These are phyloP conservation scores for Trichogramma evanescens DNA, from an alignment of 2,888 invertebrate genomes.

Conservation along the genomic window DNA sequence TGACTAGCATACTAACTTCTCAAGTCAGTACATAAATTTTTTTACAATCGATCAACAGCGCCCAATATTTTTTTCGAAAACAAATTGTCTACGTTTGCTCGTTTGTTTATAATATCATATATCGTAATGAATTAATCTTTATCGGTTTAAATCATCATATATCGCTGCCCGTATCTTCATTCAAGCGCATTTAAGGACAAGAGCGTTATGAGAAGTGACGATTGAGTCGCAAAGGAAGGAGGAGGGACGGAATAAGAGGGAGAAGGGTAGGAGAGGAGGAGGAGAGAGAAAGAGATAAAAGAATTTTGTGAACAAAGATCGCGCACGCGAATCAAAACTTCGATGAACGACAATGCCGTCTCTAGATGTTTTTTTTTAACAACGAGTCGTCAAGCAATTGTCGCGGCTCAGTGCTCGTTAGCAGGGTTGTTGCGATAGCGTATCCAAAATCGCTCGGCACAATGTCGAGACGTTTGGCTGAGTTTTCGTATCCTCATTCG, in stretches of 20 bases:
- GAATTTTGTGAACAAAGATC: conserved; percentile 3
- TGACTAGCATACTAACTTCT: conserved; percentile 22
- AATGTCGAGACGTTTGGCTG: conserved; percentile 41
- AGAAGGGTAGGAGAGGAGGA: too few species aligned
- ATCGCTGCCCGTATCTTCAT: too few species aligned
- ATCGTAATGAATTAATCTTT: too few species aligned
- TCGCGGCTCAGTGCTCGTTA: conserved; percentile 26
- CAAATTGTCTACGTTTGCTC: neutral
- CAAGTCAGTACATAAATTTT: neutral
- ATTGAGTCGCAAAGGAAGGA: too few species aligned
- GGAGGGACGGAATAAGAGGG: too few species aligned
- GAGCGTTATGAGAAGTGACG: too few species aligned
- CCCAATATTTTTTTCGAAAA: conserved; percentile 12
- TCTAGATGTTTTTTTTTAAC: neutral
- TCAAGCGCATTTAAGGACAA: too few species aligned
- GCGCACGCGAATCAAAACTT: conserved; percentile 15
- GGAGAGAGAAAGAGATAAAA: too few species aligned
- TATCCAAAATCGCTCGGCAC: conserved; percentile 43
- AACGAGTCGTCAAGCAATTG: conserved; percentile 1
- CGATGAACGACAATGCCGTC: too few species aligned
- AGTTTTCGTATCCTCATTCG: conserved; percentile 40
- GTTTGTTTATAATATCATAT: neutral
- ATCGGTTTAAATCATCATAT: too few species aligned
- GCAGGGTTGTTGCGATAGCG: conserved; percentile 38
- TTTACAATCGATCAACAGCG: conserved; percentile 21